Evolutionary conservation across 2,113 vertebrate species (phyloP), one percentile per base, ranked within the genome.

Genomic region (Muntiacus reevesi): DNA sequence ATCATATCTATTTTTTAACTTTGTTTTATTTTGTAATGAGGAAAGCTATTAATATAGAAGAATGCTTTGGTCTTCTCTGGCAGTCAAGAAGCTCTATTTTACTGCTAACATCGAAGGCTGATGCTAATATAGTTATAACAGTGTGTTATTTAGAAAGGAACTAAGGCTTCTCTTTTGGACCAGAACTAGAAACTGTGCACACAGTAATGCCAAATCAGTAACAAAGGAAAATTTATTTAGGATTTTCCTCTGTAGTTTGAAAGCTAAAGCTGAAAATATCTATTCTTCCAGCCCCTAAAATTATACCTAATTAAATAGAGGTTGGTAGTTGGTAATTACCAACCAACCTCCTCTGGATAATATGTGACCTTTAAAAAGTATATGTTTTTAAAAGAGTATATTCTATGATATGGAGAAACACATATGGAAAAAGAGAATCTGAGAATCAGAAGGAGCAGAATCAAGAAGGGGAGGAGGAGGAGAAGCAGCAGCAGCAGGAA

Each of bases 221-320:
- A 90, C 71, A 90, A 36, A 33, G 10, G 86, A 36, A 71, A 54
- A 85, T 76, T 57, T 94, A 76, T 74, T 87, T 87, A 76, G 36
- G 8, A 89, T 91, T 79, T 88, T 62, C 57, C 76, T 67, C 47
- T 94, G 59, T 52, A 43, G 13, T 74, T 92, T 94, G 57, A 84
- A 89, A 97, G 25, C 12, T 76, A 88, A 90, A 93, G 33, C 59
- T 76, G 55, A 86, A 71, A 12, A 59, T 27, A 89, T 19, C 13
- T 43, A 60, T 87, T 87, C 52, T 91, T 64, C 8, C 33, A 64
- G 28, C 5, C 10, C 28, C 74, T 64, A 91, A 87, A 93, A 76
- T 64, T 87, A 94, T 57, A 91, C 23, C 3, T 23, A 84, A 64
- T 71, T 57, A 92, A 83, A 91, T 55, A 91, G 87, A 90, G 15